These are phyloP conservation scores for Vesta saturnalis DNA, from an alignment of 2,888 invertebrate genomes.

Conservation along the genomic window DNA sequence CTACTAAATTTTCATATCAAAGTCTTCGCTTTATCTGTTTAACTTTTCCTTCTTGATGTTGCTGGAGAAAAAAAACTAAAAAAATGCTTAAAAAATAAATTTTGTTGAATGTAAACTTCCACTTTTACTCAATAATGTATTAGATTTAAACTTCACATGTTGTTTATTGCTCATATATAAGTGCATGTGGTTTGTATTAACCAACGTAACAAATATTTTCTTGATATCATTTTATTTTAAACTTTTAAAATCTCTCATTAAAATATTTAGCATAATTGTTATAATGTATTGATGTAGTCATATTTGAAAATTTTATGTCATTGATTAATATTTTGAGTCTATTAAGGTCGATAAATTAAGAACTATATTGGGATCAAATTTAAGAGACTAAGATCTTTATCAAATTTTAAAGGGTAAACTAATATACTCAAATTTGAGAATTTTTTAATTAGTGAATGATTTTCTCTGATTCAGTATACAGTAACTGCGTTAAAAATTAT, in stretches of 20 bases:
- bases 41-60: too few relatives aligned
- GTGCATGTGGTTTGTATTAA: constrained; percentile 46
- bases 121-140: background rate
- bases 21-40: too few relatives aligned
- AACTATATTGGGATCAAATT: constrained; percentile 28
- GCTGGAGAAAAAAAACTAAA: too few relatives aligned
- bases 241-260: constrained; percentile 30
- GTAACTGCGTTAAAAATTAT: constrained; percentile 24
- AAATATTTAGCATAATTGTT: constrained; percentile 11
- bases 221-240: constrained; percentile 27
- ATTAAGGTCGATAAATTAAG: constrained; percentile 16
- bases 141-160: constrained; percentile 13
- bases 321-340: constrained; percentile 7
- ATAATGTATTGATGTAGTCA: constrained; percentile 19
- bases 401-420: constrained; percentile 1
- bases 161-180: constrained; percentile 20
- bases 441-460: constrained; percentile 4
- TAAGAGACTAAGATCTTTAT: constrained; percentile 14
- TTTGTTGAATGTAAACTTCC: too few relatives aligned
- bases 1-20: too few relatives aligned
- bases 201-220: constrained; percentile 41
- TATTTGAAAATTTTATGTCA: constrained; percentile 13
- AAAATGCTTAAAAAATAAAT: too few relatives aligned
- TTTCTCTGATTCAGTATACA: background rate
- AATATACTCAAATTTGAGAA: background rate